Base-by-base conservation (phyloP, 1,140 invertebrate genomes). In the Lutraria rhynchaena region DNA sequence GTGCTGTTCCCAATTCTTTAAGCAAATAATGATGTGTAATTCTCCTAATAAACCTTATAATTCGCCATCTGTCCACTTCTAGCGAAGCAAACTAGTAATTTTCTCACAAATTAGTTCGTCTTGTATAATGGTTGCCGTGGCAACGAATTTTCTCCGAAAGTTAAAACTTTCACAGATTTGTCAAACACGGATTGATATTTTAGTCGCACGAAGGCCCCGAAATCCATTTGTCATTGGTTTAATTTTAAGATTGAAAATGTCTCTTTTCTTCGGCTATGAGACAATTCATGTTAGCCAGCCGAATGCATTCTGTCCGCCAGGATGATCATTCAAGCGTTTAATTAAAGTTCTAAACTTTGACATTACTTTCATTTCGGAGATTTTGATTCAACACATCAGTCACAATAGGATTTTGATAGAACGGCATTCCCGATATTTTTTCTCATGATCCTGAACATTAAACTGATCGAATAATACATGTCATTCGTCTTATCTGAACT, bases 11-110 rank as follows among this genome's bases (percentile, higher is more conserved):
- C 41, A 46, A 46, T 67, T 67, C 63, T 49, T 67, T 17, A 49
- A 67, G 63, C 63, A 67, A 67, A 67, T 67, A 67, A 67, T 41
- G 15, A 46, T 41, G 41, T 67, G 63, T 67, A 67, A 46, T 67
- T 67, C 63, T 31, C 31, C 44, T 67, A 67, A 49, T 49, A 67
- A 15, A 49, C 63, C 49, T 41, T 15, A 46, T 67, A 24, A 67
- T 41, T 67, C 63, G 33, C 63, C 63, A 67, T 67, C 63, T 67
- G 63, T 29, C 63, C 44, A 67, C 44, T 46, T 67, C 13, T 46
- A 24, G 27, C 63, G 44, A 67, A 49, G 35, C 5, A 41, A 67
- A 67, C 41, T 46, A 35, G 63, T 46, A 67, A 67, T 49, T 67
- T 67, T 49, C 37, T 46, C 63, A 67, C 31, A 67, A 24, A 46